Evolutionary conservation across 2,113 vertebrate species (phyloP).

Genomic region (Vireo altiloquus): DNA sequence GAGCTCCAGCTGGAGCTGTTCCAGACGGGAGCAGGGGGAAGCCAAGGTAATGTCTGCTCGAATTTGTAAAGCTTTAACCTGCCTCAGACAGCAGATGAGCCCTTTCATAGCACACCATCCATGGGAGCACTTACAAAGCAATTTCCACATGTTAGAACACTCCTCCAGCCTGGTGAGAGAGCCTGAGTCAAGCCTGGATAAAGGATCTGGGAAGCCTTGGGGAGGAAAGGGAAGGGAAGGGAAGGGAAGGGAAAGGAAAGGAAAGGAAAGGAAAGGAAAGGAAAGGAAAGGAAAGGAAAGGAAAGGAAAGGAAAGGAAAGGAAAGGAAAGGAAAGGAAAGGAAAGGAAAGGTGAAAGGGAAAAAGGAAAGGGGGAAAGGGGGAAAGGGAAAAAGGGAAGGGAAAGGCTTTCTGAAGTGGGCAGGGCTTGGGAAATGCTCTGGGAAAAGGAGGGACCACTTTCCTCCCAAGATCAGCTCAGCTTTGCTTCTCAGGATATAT

Average conservation of each 20-base stretch:
- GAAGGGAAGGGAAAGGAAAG: neutral
- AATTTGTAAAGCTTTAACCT: neutral
- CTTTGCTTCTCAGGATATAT: neutral
- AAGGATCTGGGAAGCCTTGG: neutral
- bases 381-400: neutral
- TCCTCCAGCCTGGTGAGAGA: neutral
- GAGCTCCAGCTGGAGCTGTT: neutral
- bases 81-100: neutral
- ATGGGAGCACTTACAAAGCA: neutral
- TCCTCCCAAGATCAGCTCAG: neutral
- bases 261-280: neutral
- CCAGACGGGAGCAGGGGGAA: neutral
- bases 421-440: neutral
- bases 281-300: neutral
- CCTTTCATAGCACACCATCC: neutral
- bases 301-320: too few relatives aligned
- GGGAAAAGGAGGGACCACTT: rapidly evolving
- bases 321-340: neutral
- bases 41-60: neutral
- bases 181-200: neutral
- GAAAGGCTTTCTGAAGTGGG: neutral
- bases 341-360: neutral
- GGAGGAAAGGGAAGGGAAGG: too few relatives aligned
- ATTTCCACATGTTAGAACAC: rapidly evolving
- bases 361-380: neutral